These are phyloP conservation scores for Dreissena polymorpha DNA, from an alignment of 1,140 invertebrate species.

Conservation along the genomic window DNA sequence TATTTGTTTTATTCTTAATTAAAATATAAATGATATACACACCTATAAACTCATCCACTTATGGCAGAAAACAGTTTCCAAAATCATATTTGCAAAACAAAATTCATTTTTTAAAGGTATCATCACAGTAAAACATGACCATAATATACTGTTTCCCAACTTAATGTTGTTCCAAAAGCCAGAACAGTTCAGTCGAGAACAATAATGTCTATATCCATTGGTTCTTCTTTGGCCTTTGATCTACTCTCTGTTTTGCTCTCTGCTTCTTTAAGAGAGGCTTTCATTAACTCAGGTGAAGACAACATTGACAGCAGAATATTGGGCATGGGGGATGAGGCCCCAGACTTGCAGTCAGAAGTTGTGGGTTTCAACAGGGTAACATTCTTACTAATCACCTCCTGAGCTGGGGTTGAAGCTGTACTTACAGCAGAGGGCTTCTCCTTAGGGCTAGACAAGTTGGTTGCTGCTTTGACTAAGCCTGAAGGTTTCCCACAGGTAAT, in stretches of 20 bases:
- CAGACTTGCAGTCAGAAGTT: not conserved
- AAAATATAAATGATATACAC: no score
- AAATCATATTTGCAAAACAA: no score
- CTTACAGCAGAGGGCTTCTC: not conserved
- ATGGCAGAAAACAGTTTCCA: no score
- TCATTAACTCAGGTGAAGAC: slow-evolving; percentile 32
- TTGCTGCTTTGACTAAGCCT: not conserved
- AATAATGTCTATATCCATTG: slow-evolving; percentile 30
- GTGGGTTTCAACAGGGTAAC: not conserved
- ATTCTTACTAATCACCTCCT: not conserved
- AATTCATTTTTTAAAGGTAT: no score
- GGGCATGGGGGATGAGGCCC: no score
- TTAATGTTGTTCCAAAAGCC: not conserved
- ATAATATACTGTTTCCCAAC: slow-evolving; percentile 48
- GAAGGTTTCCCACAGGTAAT: no score
- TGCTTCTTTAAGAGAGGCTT: not conserved
- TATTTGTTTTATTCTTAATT: no score
- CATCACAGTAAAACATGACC: not conserved
- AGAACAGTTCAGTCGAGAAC: not conserved
- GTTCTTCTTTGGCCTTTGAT: not conserved
- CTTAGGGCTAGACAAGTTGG: not conserved
- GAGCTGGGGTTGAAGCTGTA: not conserved
- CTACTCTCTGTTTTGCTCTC: not conserved
- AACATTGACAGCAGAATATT: slow-evolving; percentile 8
- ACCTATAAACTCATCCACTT: no score